phyloP scores from a whole-genome alignment of 2,113 vertebrate genomes.

The Carlito syrichta region DNA sequence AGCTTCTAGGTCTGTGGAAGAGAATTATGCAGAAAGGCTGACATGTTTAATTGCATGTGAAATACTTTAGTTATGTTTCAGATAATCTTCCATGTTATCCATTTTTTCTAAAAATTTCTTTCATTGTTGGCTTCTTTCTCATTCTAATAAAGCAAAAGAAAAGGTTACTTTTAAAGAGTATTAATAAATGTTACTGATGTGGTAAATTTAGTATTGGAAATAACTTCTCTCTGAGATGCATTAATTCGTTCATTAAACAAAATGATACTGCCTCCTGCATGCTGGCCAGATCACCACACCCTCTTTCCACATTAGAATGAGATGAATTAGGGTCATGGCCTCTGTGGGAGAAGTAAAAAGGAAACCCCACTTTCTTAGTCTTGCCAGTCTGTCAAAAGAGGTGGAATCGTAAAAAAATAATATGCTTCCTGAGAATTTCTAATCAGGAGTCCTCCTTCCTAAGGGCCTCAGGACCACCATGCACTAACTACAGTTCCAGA shows the following conservation, averaged over 20 bases:
- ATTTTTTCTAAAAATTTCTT: background rate
- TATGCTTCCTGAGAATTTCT: background rate
- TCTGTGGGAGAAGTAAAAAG: background rate
- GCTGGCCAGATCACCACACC: background rate
- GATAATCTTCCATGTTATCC: background rate
- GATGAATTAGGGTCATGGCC: background rate
- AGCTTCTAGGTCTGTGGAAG: background rate
- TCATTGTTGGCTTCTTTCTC: background rate
- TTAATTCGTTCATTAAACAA: background rate
- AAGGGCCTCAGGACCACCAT: rapidly evolving
- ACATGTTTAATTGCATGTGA: background rate
- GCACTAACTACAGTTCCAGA: background rate
- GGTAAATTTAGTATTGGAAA: background rate
- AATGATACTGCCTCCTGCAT: background rate
- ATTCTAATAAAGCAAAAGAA: background rate
- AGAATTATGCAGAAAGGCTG: constrained; percentile 7
- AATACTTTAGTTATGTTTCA: background rate
- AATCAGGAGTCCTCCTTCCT: background rate
- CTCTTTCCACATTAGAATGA: background rate
- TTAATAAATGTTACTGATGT: background rate
- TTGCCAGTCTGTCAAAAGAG: background rate
- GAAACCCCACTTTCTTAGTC: background rate
- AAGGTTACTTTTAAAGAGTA: background rate
- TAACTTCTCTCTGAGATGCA: background rate
- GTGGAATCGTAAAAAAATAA: background rate